These are phyloP conservation scores for Corythaixoides concolor DNA, from an alignment of 2,113 vertebrate genomes.

Conservation along the genomic window DNA sequence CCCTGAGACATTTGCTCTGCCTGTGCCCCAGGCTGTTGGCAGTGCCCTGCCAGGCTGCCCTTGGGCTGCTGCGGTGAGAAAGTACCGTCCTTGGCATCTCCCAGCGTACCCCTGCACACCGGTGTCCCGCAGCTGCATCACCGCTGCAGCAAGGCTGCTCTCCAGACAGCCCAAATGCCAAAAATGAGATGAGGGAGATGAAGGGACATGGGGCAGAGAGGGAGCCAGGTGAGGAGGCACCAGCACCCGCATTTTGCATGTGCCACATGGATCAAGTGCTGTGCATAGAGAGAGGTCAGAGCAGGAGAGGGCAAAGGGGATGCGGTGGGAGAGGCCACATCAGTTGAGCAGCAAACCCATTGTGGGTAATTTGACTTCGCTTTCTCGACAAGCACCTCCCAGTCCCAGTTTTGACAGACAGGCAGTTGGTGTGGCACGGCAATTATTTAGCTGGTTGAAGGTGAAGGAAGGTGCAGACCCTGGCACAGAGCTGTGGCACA, in stretches of 20 bases:
- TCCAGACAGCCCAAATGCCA: neutral
- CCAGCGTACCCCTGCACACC: too few species aligned
- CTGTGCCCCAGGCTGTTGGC: neutral
- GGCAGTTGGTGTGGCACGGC: neutral
- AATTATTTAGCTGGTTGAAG: neutral
- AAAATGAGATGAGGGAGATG: neutral
- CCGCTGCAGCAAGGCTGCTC: neutral
- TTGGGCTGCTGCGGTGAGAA: fast-evolving
- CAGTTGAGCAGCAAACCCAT: neutral
- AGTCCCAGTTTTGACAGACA: neutral
- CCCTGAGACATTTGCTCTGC: fast-evolving
- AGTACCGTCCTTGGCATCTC: too few species aligned
- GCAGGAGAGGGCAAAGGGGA: neutral
- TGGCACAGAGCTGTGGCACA: neutral
- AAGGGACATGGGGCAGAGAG: neutral
- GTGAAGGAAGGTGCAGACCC: neutral
- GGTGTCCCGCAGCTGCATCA: too few species aligned
- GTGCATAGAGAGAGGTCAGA: neutral
- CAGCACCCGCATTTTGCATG: fast-evolving
- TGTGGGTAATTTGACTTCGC: fast-evolving
- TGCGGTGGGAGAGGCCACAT: neutral
- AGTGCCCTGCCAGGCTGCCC: neutral
- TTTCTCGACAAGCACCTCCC: neutral
- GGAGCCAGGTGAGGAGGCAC: neutral
- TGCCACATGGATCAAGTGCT: neutral